Conservation (phyloP, 1,140 invertebrate genomes). For the Ceratina calcarata region DNA sequence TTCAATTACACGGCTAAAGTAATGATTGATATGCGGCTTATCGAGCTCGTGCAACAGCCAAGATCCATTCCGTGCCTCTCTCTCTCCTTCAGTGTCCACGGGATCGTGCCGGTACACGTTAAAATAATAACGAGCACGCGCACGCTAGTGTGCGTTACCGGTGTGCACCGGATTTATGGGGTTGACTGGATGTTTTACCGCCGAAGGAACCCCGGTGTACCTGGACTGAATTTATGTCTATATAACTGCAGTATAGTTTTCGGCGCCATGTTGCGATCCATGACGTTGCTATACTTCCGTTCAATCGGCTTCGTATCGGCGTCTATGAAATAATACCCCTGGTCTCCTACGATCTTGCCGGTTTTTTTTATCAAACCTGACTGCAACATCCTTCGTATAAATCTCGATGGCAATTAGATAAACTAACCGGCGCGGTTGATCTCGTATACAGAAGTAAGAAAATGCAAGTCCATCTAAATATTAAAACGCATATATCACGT, state of each 20-base stretch:
- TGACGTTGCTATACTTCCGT: slow-evolving; percentile 25
- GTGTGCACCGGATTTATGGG: slow-evolving; percentile 49
- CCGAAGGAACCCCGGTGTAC: slow-evolving; percentile 39
- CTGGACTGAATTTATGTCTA: slow-evolving; percentile 51
- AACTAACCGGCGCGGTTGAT: too few relatives aligned
- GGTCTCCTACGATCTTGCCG: not conserved
- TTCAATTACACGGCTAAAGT: slow-evolving; percentile 58
- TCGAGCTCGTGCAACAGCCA: slow-evolving; percentile 31
- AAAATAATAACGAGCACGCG: slow-evolving; percentile 52
- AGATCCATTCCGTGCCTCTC: slow-evolving; percentile 45
- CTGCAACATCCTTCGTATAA: too few relatives aligned
- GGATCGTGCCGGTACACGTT: slow-evolving; percentile 32
- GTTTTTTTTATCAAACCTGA: too few relatives aligned
- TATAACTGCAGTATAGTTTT: slow-evolving; percentile 54
- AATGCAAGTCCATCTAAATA: too few relatives aligned
- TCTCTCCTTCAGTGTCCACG: not conserved
- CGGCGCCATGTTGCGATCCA: slow-evolving; percentile 39
- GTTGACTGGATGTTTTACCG: slow-evolving; percentile 49
- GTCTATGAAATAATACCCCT: slow-evolving; percentile 24
- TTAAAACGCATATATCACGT: too few relatives aligned
- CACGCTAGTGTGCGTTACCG: slow-evolving; percentile 2
- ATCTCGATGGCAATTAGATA: too few relatives aligned
- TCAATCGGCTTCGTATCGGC: slow-evolving; percentile 13
- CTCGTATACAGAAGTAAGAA: too few relatives aligned
- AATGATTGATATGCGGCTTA: slow-evolving; percentile 60